Conservation (phyloP, 2,113 vertebrate genomes). For the Mirounga angustirostris region DNA sequence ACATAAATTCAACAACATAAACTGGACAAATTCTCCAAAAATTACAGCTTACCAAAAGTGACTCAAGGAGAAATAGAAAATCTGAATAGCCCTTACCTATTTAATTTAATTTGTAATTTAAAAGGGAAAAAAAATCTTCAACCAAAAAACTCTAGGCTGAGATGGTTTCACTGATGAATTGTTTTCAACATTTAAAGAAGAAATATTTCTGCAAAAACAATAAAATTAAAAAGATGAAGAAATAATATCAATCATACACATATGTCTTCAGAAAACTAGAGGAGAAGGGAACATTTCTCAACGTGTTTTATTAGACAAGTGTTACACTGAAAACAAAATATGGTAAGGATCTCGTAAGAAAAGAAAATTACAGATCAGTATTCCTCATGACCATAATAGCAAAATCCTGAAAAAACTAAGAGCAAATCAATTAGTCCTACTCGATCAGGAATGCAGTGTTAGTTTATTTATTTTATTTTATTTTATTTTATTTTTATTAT, state of each 20-base stretch:
- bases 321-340: background rate
- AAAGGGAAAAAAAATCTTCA: background rate
- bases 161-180: background rate
- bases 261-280: background rate
- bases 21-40: background rate
- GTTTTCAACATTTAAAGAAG: background rate
- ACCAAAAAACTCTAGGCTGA: background rate
- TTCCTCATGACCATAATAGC: background rate
- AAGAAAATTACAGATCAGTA: background rate
- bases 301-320: background rate
- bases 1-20: slow-evolving; percentile 27
- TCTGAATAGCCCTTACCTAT: background rate
- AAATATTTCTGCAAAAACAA: background rate
- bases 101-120: background rate
- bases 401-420: background rate
- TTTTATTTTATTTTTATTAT: no score
- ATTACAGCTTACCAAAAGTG: background rate
- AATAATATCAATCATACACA: background rate
- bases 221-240: background rate
- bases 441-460: background rate
- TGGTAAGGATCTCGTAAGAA: background rate
- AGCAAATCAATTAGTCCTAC: background rate
- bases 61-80: background rate
- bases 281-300: background rate
- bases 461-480: background rate